Percentiles rank a stretch among this genome's conserved stretches.
These are phyloP conservation scores for Acromyrmex heyeri DNA, from an alignment of 1,140 invertebrate species.

Conservation along the genomic window DNA sequence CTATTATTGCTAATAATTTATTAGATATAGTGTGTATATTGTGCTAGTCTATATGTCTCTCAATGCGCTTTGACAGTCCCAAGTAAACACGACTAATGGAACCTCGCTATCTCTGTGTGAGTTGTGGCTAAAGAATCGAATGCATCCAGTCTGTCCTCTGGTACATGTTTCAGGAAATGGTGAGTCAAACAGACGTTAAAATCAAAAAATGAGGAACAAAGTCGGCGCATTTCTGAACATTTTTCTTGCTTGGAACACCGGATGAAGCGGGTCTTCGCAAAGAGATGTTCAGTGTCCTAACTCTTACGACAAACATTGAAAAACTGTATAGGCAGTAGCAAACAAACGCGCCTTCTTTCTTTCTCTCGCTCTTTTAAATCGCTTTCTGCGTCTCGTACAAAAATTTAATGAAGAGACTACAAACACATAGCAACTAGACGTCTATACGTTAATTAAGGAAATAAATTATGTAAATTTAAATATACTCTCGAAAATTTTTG, in stretches of 20 bases:
- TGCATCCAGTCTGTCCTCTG: constrained; percentile 31
- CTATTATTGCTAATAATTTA: background rate
- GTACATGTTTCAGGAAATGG: constrained; percentile 71
- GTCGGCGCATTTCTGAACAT: constrained; percentile 45
- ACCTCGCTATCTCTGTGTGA: background rate
- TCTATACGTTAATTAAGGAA: background rate
- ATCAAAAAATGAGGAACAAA: constrained; percentile 46
- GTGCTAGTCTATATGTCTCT: background rate
- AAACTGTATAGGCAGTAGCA: constrained; percentile 74
- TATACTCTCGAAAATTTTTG: constrained; percentile 10
- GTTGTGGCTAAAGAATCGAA: constrained; percentile 16
- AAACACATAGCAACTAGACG: constrained; percentile 68
- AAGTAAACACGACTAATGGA: constrained; percentile 64
- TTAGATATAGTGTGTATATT: background rate
- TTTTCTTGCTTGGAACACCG: constrained; percentile 47
- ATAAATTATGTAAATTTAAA: constrained; percentile 30
- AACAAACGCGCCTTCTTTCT: constrained; percentile 73
- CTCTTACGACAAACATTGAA: constrained; percentile 80
- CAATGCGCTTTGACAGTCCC: constrained; percentile 22
- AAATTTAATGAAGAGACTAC: constrained; percentile 57
- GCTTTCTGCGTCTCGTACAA: constrained; percentile 9
- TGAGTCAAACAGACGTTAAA: constrained; percentile 67
- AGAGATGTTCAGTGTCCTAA: constrained; percentile 74
- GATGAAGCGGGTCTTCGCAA: constrained; percentile 65
- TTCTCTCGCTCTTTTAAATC: constrained; percentile 56